Conservation (phyloP, 37 sponge, comb jelly and placozoan genomes). For the Cladorhizidae sp. region DNA sequence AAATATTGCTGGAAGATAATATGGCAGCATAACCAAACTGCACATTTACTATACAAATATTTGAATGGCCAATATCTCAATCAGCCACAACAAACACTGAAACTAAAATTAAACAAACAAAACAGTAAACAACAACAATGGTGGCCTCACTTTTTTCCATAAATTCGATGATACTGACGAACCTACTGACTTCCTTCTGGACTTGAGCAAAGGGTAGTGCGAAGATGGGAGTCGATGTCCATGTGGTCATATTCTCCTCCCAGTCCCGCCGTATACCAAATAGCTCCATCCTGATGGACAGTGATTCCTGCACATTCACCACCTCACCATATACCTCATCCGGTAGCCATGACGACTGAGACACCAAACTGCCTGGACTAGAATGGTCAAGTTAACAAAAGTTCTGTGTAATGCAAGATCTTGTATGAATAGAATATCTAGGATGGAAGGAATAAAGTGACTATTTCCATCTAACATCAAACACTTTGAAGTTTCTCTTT, state of each 20-base stretch:
- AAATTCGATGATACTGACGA: constrained; percentile 45
- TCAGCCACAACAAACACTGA: too few species aligned
- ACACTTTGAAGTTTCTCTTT: too few species aligned
- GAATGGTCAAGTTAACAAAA: not conserved
- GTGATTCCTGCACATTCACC: constrained; percentile 1
- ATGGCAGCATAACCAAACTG: too few species aligned
- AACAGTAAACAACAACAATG: too few species aligned
- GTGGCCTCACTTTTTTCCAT: constrained; percentile 59
- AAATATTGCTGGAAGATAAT: too few species aligned
- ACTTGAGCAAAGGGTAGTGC: constrained; percentile 41
- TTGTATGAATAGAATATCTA: too few species aligned
- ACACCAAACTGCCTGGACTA: not conserved
- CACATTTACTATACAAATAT: too few species aligned
- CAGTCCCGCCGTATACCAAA: constrained; percentile 38
- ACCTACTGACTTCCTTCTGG: constrained; percentile 42
- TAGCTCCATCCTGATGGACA: constrained; percentile 31
- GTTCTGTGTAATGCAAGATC: too few species aligned
- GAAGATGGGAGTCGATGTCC: constrained; percentile 15
- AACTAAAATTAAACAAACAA: too few species aligned
- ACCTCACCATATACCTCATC: constrained; percentile 41
- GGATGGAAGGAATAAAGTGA: too few species aligned
- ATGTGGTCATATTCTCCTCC: constrained; percentile 23
- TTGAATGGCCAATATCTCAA: too few species aligned
- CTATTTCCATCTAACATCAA: too few species aligned
- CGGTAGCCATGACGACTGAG: constrained; percentile 38